Base-by-base conservation (phyloP, 2,797 vertebrate genomes). In the Pantherophis alleghaniensis region DNA sequence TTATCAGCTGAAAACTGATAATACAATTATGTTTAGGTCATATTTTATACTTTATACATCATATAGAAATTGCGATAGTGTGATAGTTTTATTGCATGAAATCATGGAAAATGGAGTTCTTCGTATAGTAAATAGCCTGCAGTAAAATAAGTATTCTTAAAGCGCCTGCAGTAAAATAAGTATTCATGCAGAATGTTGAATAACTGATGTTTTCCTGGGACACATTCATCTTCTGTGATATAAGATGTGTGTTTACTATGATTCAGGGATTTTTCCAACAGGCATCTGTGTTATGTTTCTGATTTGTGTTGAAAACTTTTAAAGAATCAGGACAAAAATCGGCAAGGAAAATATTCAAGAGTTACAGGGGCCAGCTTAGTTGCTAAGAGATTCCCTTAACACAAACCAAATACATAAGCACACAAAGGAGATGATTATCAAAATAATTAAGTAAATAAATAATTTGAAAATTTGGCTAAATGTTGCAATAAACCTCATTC, bases 251-350 rank as follows among this genome's bases (percentile, higher is more conserved):
- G 20, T 63, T 69, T 56, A 24, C 32, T 63, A 42, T 69, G 13
- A 47, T 86, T 61, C 83, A 63, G 57, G 69, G 16, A 7, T 7
- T 37, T 53, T 86, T 37, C 5, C 56, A 56, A 28, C 22, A 63
- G 42, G 47, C 42, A 92, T 88, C 86, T 66, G 24, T 92, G 86
- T 69, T 92, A 13, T 87, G 51, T 92, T 87, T 56, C 86, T 88
- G 79, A 51, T 57, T 47, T 91, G 57, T 51, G 42, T 28, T 91
- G n/a, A 56, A 92, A 92, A 92, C n/a, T n/a, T 53, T 24, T 13
- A 47, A 63, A 11, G 56, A 61, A 86, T 32, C 18, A 61, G 59
- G 26, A 74, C 32, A 74, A 37, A 16, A 37, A 32, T 37, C n/a
- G 42, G 20, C n/a, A 79, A 90, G 53, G 32, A 86, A 60, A 47